Base-by-base conservation (phyloP, 1,140 invertebrate species). In the Aphis craccivora region DNA sequence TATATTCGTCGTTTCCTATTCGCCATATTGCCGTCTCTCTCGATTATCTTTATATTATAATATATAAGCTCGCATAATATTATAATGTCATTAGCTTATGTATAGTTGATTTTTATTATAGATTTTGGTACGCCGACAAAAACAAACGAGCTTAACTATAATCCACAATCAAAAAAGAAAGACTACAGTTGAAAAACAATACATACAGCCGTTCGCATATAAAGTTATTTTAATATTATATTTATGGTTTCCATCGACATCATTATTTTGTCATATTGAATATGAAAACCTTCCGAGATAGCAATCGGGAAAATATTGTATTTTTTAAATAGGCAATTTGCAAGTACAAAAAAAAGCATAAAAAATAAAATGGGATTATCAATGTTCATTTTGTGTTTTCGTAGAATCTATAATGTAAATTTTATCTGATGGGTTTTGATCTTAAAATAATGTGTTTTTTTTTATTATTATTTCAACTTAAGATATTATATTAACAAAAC, bases 261-360 rank as follows among this genome's bases (percentile, higher is more conserved):
- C 30, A 22, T 51, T 53, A 89, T 89, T 89, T 37, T 53, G 35
- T 53, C 35, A 37, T 89, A 89, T 55, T 89, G n/a, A 89, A 89
- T 53, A 53, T 37, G 6, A 89, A 89, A 53, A 53, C 48, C n/a
- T 53, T 53, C 48, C 48, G 30, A 89, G 35, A 89, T 48, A 40
- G n/a, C 30, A 89, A 89, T 89, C n/a, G 88, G 11, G 23, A 55
- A 53, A 89, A 89, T 55, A 55, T 89, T 89, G n/a, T 55, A 55
- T 89, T 89, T 40, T 40, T 37, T 25, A 53, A 89, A 89, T 55
- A 55, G 23, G 88, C 51, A 89, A 55, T 89, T 53, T 89, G 60
- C 86, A 48, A 88, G 37, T 35, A 51, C 35, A 89, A 53, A 89
- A 55, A 51, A 53, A 89, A 20, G 23, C 51, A 23, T 53, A 37